phyloP scores from a whole-genome alignment of 2,888 invertebrate genomes.

The Acleris laterana region DNA sequence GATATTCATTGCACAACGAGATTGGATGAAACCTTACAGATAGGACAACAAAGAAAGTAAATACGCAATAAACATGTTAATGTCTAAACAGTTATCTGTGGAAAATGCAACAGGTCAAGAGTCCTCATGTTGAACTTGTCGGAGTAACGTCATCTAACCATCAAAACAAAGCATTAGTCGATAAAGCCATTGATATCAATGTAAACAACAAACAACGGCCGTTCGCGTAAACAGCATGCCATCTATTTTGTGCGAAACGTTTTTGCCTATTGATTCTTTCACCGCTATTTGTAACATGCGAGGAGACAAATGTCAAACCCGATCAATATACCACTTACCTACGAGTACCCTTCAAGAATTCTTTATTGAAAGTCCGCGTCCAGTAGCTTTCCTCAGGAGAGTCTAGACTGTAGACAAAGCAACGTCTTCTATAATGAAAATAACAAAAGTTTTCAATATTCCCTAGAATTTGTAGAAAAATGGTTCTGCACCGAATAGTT shows the following conservation, averaged over 20 bases:
- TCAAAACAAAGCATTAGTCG: slow-evolving; percentile 16
- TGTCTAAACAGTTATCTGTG: no score
- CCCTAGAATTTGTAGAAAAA: background rate
- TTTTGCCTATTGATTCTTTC: slow-evolving; percentile 23
- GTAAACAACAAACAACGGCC: slow-evolving; percentile 4
- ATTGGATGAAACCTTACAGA: no score
- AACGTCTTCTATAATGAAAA: slow-evolving; percentile 10
- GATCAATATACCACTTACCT: slow-evolving; percentile 26
- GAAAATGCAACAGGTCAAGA: background rate
- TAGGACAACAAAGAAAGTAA: no score
- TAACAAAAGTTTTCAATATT: slow-evolving; percentile 18
- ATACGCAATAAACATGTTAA: no score
- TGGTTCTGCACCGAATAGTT: background rate
- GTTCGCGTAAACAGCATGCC: slow-evolving; percentile 7
- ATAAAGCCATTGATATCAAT: slow-evolving; percentile 9
- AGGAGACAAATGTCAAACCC: slow-evolving; percentile 24
- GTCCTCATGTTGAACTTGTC: slow-evolving; percentile 21
- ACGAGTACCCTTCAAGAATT: background rate
- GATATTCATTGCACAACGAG: no score
- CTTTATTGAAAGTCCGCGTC: slow-evolving; percentile 5
- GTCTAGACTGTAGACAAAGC: slow-evolving; percentile 30
- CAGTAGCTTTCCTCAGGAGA: slow-evolving; percentile 2
- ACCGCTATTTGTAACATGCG: slow-evolving; percentile 23
- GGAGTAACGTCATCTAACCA: slow-evolving; percentile 16
- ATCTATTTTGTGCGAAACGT: slow-evolving; percentile 14